Conservation (phyloP, 2,888 invertebrate species). For the Dusona sp. region DNA sequence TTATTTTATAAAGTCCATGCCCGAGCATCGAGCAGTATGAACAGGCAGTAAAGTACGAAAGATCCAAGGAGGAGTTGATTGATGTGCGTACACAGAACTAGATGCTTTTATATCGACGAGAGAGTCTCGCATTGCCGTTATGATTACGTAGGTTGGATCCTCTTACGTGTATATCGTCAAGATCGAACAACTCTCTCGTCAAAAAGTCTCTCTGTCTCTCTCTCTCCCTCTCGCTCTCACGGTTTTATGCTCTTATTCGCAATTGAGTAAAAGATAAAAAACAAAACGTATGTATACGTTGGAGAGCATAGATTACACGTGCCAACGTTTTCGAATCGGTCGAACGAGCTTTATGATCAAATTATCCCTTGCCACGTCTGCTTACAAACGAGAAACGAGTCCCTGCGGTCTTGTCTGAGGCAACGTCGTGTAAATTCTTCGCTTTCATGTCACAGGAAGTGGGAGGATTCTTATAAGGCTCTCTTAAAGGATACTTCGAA, state of each 20-base stretch:
- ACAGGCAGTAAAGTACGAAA: slow-evolving; percentile 31
- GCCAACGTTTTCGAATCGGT: slow-evolving; percentile 37
- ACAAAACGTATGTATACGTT: neutral
- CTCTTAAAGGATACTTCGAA: neutral
- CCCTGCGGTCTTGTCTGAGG: slow-evolving; percentile 8
- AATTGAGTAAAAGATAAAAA: slow-evolving; percentile 19
- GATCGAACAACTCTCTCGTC: slow-evolving; percentile 35
- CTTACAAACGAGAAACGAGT: slow-evolving; percentile 16
- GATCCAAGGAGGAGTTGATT: slow-evolving; percentile 59
- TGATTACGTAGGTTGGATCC: slow-evolving; percentile 58
- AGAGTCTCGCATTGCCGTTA: slow-evolving; percentile 61
- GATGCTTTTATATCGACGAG: slow-evolving; percentile 46
- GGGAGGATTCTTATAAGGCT: slow-evolving; percentile 33
- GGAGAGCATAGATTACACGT: slow-evolving; percentile 50
- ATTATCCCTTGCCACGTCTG: slow-evolving; percentile 37
- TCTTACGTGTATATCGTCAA: slow-evolving; percentile 24
- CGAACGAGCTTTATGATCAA: slow-evolving; percentile 50
- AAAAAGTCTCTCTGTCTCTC: slow-evolving; percentile 9
- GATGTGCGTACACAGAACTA: slow-evolving; percentile 57
- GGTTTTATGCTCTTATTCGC: neutral
- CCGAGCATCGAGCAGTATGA: neutral
- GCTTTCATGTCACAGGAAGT: slow-evolving; percentile 47
- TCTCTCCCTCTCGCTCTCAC: neutral
- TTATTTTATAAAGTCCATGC: neutral
- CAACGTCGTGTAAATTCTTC: slow-evolving; percentile 40